Evolutionary conservation across 2,113 vertebrate species (phyloP), one percentile per base, ranked within the genome.

Genomic region (Columba janthina): DNA sequence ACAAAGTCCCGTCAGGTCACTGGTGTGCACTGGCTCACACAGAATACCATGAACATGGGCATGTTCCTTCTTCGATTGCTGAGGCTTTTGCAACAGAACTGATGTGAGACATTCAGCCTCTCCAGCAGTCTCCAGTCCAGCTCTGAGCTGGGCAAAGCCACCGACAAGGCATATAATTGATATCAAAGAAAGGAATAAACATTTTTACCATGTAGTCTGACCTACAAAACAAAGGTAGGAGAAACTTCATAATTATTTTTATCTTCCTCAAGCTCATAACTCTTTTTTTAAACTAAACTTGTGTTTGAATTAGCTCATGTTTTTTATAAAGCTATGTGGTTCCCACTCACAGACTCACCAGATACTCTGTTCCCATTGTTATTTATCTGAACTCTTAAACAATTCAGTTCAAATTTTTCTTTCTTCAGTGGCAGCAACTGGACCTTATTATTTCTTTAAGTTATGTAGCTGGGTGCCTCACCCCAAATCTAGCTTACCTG

Each of bases 41-140:
- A 3, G 6, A 71, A 44, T 57, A 22, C 42, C 1, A 2, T 8
- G 20, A 64, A 24, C 2, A 0, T 5, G 29, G 24, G 15, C 26
- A 65, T 14, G 20, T 28, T 25, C 22, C 44, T 25, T n/a, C 29
- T 16, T 51, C 10, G 5, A 4, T 8, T 60, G 56, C 18, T 0
- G 1, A 40, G 18, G 12, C 38, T 50, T 40, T 36, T 50, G 26
- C 26, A 80, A 65, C n/a, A 58, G 58, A 25, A 22, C n/a, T 72
- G 38, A 15, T 48, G 8, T 54, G n/a, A 54, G 60, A 40, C 61
- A 53, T 76, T 70, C 54, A 83, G 44, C 26, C 6, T 44, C 21
- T 80, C 25, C 58, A 85, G 62, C 28, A 67, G 25, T 38, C 32
- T 60, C 71, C 25, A 8, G 14, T 9, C 32, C 40, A 44, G 18